These are phyloP conservation scores for Rhabdophis nuchalis DNA, from an alignment of 2,797 vertebrate species.

Conservation along the genomic window DNA sequence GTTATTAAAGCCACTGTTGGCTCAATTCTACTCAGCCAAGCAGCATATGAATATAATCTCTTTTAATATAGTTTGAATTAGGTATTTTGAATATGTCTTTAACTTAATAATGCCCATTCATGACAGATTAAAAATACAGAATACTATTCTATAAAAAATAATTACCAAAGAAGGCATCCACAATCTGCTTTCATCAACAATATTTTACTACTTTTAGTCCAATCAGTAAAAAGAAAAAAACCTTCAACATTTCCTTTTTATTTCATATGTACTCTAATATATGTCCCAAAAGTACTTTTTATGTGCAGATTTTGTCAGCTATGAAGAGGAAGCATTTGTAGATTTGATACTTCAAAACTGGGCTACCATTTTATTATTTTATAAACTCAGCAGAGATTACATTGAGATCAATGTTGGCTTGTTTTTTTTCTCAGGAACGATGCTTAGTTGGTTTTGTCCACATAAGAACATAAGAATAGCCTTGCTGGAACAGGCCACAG, in stretches of 20 bases:
- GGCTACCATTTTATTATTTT: neutral
- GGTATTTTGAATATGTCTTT: neutral
- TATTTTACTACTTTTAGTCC: neutral
- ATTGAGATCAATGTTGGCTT: neutral
- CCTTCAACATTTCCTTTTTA: neutral
- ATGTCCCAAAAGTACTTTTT: neutral
- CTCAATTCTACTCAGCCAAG: neutral
- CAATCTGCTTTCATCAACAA: neutral
- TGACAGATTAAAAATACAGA: neutral
- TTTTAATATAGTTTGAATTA: slow-evolving; percentile 5
- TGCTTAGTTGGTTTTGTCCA: neutral
- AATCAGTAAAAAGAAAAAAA: neutral
- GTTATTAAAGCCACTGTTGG: neutral
- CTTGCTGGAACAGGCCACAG: too few species aligned
- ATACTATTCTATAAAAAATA: neutral
- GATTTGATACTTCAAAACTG: neutral
- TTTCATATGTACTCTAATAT: neutral
- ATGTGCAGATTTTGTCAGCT: neutral
- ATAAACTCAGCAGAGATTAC: neutral
- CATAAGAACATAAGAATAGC: too few species aligned
- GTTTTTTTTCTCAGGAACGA: neutral
- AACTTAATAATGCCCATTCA: neutral
- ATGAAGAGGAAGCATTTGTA: neutral
- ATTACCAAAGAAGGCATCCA: neutral
- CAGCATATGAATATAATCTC: neutral